Percentiles rank a stretch among this genome's conserved stretches.
These are phyloP conservation scores for Sebastes oblongus DNA, from an alignment of 2,797 vertebrate genomes.

Conservation along the genomic window DNA sequence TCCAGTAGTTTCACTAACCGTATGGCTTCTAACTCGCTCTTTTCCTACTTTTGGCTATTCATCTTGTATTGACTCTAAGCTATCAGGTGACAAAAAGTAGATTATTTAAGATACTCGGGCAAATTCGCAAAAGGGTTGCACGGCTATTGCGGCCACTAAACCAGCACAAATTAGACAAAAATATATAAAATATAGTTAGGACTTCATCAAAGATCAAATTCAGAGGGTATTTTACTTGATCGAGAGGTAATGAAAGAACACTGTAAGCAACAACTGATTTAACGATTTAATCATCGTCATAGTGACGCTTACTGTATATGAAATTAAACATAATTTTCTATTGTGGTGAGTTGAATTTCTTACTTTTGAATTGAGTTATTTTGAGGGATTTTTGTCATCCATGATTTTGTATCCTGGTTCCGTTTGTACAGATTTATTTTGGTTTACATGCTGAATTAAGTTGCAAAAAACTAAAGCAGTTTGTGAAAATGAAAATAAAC, in stretches of 20 bases:
- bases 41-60: background rate
- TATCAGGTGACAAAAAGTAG: background rate
- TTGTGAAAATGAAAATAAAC: too few species aligned
- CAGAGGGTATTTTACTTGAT: background rate
- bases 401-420: background rate
- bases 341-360: background rate
- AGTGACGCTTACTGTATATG: background rate
- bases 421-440: background rate
- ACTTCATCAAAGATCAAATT: background rate
- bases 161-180: background rate
- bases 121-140: background rate
- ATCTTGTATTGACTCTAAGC: background rate
- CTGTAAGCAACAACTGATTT: background rate
- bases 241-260: background rate
- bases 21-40: background rate
- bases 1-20: slow-evolving; percentile 48
- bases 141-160: background rate
- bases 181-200: background rate
- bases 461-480: too few species aligned
- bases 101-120: background rate
- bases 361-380: background rate
- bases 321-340: background rate
- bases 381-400: background rate
- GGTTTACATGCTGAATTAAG: too few species aligned
- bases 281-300: background rate